phyloP scores from a whole-genome alignment of 2,888 invertebrate species.

The Nematopogon swammerdamellus region DNA sequence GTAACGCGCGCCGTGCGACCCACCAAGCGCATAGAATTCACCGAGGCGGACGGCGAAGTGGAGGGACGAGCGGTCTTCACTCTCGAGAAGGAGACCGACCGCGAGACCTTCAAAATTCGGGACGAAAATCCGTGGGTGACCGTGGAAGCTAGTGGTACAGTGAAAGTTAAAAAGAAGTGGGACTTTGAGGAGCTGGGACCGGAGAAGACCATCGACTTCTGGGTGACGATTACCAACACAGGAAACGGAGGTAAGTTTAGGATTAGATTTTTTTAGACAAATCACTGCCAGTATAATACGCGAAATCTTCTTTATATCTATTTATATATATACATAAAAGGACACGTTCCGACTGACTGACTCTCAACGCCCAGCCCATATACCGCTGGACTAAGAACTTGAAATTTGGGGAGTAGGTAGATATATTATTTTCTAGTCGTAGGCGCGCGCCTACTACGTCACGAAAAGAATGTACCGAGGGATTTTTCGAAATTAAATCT shows the following conservation, averaged over 20 bases:
- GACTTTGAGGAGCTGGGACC: conserved; percentile 93
- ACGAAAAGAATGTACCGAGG: too few species aligned
- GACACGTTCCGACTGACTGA: not conserved
- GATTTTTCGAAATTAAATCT: too few species aligned
- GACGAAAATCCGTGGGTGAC: conserved; percentile 94
- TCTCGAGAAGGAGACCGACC: conserved; percentile 86
- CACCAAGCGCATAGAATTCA: conserved; percentile 90
- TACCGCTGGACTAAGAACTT: too few species aligned
- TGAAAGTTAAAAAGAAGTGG: conserved; percentile 94
- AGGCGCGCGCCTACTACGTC: too few species aligned
- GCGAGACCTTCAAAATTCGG: conserved; percentile 89
- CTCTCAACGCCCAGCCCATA: not conserved
- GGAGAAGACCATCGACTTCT: conserved; percentile 93
- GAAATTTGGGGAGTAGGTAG: too few species aligned
- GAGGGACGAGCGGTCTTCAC: conserved; percentile 87
- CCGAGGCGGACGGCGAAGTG: conserved; percentile 85
- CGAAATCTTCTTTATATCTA: too few species aligned
- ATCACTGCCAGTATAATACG: too few species aligned
- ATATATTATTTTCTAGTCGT: too few species aligned
- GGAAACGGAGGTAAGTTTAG: conserved; percentile 81
- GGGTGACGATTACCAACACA: conserved; percentile 90
- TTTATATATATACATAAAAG: not conserved
- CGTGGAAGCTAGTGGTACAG: conserved; percentile 87
- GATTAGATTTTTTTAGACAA: not conserved
- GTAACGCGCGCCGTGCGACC: conserved; percentile 90